Base-by-base conservation (phyloP, 2,888 invertebrate genomes). In the Protonemura montana region DNA sequence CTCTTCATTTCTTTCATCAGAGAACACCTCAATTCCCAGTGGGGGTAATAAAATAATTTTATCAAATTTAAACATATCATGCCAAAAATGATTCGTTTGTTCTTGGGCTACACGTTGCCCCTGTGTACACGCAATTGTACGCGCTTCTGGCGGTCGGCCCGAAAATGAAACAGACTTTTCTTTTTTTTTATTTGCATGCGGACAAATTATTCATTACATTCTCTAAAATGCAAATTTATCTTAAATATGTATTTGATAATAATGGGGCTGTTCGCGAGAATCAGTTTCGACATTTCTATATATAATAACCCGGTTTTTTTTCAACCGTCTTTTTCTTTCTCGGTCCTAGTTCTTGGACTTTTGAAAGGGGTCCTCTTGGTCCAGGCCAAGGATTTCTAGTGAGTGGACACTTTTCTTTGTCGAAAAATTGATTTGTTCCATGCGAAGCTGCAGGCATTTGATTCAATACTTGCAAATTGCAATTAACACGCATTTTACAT, bases 221-320 rank as follows among this genome's bases (percentile, higher is more conserved):
- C 59, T 59, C 59, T 13, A 7, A 59, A 59, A 59, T 59, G 59
- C 59, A 59, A 59, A 59, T 59, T 21, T 59, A 3, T 59, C 21
- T 59, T 59, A 59, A 59, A 59, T 59, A 59, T 59, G 59, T 59
- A 59, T 59, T 59, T 59, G 59, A 59, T 59, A 59, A 59, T 59
- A 21, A 59, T 21, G 59, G 59, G 59, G 59, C 13, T 59, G 59
- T 59, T 59, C 21, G 35, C 35, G 21, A 59, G 16, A 59, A 3
- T 59, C 59, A 21, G 21, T 59, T 59, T 59, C 59, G 21, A 59
- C 59, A 59, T 21, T 2, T 59, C 7, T 3, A 21, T 21, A 21
- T 35, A 59, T 59, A 7, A 59, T 59, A 59, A 59, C 13, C 59
- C 59, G 59, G 7, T 59, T 59, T 59, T 59, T 35, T 13, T 41